Evolutionary conservation across 2,888 invertebrate species (phyloP).

Genomic region (Sinhomidia bicolor): DNA sequence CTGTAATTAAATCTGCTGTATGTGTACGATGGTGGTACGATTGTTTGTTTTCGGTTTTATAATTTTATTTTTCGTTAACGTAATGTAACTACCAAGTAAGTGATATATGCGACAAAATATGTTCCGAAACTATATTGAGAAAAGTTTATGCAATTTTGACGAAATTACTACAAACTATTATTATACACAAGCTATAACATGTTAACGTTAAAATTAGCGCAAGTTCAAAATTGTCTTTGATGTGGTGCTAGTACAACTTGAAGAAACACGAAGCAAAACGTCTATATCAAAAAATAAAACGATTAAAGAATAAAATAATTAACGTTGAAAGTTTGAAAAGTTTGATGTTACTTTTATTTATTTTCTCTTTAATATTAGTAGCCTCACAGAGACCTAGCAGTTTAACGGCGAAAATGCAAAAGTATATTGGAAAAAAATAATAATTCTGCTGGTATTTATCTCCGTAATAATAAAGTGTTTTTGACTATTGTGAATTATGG

Average conservation of each 20-base stretch:
- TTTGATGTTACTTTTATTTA: no score
- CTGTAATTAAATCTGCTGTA: no score
- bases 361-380: no score
- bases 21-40: no score
- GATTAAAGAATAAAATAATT: no score
- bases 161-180: background rate
- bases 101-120: constrained; percentile 7
- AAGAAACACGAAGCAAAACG: background rate
- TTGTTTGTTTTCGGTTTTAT: background rate
- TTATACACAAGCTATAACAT: background rate
- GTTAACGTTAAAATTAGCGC: background rate
- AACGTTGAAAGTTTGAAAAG: background rate
- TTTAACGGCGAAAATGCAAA: no score
- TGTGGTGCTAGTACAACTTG: constrained; percentile 35
- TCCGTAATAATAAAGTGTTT: no score
- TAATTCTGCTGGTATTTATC: no score
- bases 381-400: no score
- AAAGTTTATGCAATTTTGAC: constrained; percentile 1
- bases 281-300: background rate
- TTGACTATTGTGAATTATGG: no score
- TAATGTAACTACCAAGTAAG: background rate
- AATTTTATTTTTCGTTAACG: constrained; percentile 17
- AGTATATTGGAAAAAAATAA: no score
- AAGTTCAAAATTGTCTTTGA: constrained; percentile 27
- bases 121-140: background rate